phyloP scores from a whole-genome alignment of 2,888 invertebrate species.

The Ethmia dodecea region DNA sequence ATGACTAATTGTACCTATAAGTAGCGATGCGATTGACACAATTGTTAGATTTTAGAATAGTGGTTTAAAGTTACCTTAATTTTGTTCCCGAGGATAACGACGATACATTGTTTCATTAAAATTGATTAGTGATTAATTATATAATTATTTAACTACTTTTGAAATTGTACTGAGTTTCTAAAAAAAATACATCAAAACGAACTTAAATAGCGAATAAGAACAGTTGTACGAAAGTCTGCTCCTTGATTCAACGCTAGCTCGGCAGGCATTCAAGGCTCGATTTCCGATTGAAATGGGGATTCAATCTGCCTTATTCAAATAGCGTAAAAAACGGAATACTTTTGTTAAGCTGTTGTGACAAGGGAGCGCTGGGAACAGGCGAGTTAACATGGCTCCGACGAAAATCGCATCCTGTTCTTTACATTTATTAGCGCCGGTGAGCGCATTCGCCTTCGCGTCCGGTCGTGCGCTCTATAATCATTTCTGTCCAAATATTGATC shows the following conservation, averaged over 20 bases:
- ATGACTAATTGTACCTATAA: too few species aligned
- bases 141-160: too few species aligned
- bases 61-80: too few species aligned
- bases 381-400: constrained; percentile 64
- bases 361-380: constrained; percentile 51
- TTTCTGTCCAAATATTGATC: constrained; percentile 74
- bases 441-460: constrained; percentile 60
- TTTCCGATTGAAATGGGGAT: constrained; percentile 61
- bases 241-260: constrained; percentile 45
- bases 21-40: too few species aligned
- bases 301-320: constrained; percentile 44
- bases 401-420: constrained; percentile 71
- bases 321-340: constrained; percentile 26
- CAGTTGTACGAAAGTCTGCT: constrained; percentile 47
- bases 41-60: too few species aligned
- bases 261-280: constrained; percentile 41
- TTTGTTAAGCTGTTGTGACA: constrained; percentile 54
- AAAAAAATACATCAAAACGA: too few species aligned
- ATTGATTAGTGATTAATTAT: too few species aligned
- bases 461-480: constrained; percentile 57
- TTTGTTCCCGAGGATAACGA: too few species aligned
- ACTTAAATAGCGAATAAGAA: constrained; percentile 17
- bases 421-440: constrained; percentile 57
- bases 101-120: too few species aligned
- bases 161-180: too few species aligned